Evolutionary conservation across 2,113 vertebrate species (phyloP).

Genomic region (Axis porcinus): DNA sequence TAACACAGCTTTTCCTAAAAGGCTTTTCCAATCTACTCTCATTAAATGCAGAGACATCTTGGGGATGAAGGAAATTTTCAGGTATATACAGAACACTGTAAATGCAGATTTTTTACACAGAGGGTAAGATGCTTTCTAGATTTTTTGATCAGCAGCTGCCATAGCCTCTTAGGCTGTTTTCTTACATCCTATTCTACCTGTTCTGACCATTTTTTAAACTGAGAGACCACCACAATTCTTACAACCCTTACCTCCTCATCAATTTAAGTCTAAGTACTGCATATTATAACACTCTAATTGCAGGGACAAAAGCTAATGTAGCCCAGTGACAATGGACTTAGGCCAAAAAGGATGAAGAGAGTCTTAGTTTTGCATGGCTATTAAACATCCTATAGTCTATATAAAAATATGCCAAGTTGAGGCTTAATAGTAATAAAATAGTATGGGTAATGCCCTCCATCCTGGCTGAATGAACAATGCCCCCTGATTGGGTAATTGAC

Average conservation of each 20-base stretch:
- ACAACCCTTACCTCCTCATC: neutral
- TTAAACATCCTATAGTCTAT: slow-evolving; percentile 84
- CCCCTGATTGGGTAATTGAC: slow-evolving; percentile 79
- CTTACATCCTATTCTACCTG: neutral
- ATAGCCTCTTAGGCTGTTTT: neutral
- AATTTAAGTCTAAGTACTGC: slow-evolving; percentile 22
- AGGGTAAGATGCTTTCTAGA: neutral
- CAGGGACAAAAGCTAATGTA: slow-evolving; percentile 23
- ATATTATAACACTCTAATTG: slow-evolving; percentile 31
- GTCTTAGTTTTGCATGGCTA: slow-evolving; percentile 79
- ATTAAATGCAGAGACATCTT: neutral
- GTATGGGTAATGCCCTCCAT: slow-evolving; percentile 78
- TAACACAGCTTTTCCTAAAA: neutral
- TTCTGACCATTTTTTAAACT: neutral
- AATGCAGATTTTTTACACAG: neutral
- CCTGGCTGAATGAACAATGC: slow-evolving; percentile 77
- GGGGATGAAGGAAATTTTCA: neutral
- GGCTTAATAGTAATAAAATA: slow-evolving; percentile 82
- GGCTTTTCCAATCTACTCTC: neutral
- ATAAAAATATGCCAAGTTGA: slow-evolving; percentile 83
- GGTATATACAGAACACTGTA: neutral
- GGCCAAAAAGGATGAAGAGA: slow-evolving; percentile 75
- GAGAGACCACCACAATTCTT: neutral
- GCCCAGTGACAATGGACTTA: slow-evolving; percentile 54
- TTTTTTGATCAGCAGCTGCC: neutral